Base-by-base conservation (phyloP, 1,140 invertebrate species). In the Leptinotarsa texana region DNA sequence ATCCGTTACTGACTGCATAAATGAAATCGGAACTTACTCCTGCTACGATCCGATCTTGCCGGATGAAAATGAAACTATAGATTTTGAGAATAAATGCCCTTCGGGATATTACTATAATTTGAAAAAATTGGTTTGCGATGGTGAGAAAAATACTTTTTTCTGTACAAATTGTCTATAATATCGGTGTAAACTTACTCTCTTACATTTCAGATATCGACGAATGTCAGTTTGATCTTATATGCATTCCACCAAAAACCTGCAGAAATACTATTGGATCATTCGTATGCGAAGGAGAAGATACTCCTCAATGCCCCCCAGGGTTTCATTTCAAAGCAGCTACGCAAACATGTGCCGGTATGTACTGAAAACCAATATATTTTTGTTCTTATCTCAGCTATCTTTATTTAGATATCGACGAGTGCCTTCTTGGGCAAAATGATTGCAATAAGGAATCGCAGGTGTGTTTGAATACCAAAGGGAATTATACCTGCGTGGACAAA, bases 381-480 rank as follows among this genome's bases (percentile, higher is more conserved):
- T 62, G 8, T 62, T 62, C 2, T 6, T 6, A 62, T 62, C 15
- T 62, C 61, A 62, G 8, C 33, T 42, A 42, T 42, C 33, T 42
- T 42, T 2, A 5, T 42, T 42, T 81, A 95, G 94, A 96, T 87
- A 89, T 95, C 69, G 91, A 94, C 78, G 93, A 94, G 85, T 94
- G 93, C 78, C 78, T 84, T 1, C 86, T 88, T 68, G 85, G 87
- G 5, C 83, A 84, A 21, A 86, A 91, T 77, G 88, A 91, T 75
- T 94, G 93, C 80, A 89, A 89, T 27, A 82, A 83, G 42, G 83
- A 88, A 3, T 90, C 88, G 1, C 90, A 93, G 79, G 87, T 90
- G 70, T 94, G 93, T 76, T 87, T 93, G 18, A 94, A 94, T 79
- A 92, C 90, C 0, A 87, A 89, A 62, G 91, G 92, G 2, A 89